Conservation (phyloP, 2,888 invertebrate genomes). For the Odontomyia ornata region DNA sequence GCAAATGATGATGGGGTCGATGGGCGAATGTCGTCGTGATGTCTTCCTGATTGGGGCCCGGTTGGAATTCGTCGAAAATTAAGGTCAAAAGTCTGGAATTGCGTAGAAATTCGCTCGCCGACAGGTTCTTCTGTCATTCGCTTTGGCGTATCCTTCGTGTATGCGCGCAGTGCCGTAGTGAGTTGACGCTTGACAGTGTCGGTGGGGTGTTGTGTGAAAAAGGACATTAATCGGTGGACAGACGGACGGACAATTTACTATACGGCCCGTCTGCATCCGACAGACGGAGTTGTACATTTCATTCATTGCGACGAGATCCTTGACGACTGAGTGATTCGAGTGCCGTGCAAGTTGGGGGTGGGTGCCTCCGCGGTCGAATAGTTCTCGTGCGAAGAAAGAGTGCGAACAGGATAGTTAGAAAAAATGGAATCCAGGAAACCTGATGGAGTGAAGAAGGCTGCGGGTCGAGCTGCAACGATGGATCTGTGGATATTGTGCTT, state of each 20-base stretch:
- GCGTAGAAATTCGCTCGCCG: not conserved
- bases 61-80: slow-evolving; percentile 10
- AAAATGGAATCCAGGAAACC: not conserved
- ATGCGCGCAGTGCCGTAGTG: slow-evolving; percentile 9
- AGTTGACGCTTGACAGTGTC: slow-evolving; percentile 1
- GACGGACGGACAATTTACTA: slow-evolving; percentile 5
- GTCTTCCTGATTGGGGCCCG: not conserved
- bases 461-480: not conserved
- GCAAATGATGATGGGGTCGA: not conserved
- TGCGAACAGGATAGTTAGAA: not conserved
- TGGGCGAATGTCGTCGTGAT: not conserved
- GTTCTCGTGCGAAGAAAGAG: not conserved
- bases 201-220: slow-evolving; percentile 9
- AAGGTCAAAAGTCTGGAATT: slow-evolving; percentile 3
- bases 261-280: not conserved
- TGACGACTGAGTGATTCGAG: not conserved
- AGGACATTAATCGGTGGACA: slow-evolving; percentile 15
- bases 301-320: slow-evolving; percentile 23
- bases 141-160: slow-evolving; percentile 7
- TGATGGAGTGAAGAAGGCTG: not conserved
- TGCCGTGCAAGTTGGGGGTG: not conserved
- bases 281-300: slow-evolving; percentile 31
- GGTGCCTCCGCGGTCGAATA: not conserved
- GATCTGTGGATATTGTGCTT: slow-evolving; percentile 36
- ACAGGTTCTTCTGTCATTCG: slow-evolving; percentile 6